These are phyloP conservation scores for Acropternis orthonyx DNA, from an alignment of 2,797 vertebrate species.

Conservation along the genomic window DNA sequence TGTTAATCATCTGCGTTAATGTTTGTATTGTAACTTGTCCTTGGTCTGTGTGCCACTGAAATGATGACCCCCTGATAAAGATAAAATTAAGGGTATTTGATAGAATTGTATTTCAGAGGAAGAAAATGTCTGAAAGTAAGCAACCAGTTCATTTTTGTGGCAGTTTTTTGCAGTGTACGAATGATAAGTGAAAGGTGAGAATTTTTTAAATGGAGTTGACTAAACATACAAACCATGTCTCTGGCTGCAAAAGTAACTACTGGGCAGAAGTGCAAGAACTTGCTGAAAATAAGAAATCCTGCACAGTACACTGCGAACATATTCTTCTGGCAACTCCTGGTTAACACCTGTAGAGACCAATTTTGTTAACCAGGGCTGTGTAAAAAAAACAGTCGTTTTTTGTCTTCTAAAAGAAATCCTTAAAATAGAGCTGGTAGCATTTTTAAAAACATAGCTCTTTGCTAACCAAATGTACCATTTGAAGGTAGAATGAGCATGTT, in stretches of 20 bases:
- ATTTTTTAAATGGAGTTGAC: not conserved
- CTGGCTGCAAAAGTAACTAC: not conserved
- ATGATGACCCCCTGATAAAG: slow-evolving; percentile 10
- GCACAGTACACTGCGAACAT: not conserved
- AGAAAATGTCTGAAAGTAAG: not conserved
- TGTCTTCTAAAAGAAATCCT: not conserved
- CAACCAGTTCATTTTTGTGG: not conserved
- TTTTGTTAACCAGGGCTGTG: not conserved
- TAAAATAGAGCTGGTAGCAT: not conserved
- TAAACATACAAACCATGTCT: not conserved
- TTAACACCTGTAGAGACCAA: not conserved
- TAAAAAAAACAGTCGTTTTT: not conserved
- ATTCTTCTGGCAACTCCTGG: not conserved
- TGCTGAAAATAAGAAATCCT: not conserved
- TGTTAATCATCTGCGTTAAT: slow-evolving; percentile 46
- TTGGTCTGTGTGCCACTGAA: slow-evolving; percentile 2
- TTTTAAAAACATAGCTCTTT: not conserved
- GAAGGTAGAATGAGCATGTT: not conserved
- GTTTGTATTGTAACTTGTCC: slow-evolving; percentile 44
- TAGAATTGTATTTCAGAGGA: not conserved
- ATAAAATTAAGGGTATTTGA: not conserved
- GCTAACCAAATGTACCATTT: not conserved
- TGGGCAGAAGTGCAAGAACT: not conserved
- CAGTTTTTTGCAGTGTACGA: not conserved
- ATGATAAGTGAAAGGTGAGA: not conserved